Percentiles rank a stretch among this genome's conserved stretches.
Evolutionary conservation across 2,113 vertebrate genomes (phyloP).

Genomic region (Dendropsophus ebraccatus): DNA sequence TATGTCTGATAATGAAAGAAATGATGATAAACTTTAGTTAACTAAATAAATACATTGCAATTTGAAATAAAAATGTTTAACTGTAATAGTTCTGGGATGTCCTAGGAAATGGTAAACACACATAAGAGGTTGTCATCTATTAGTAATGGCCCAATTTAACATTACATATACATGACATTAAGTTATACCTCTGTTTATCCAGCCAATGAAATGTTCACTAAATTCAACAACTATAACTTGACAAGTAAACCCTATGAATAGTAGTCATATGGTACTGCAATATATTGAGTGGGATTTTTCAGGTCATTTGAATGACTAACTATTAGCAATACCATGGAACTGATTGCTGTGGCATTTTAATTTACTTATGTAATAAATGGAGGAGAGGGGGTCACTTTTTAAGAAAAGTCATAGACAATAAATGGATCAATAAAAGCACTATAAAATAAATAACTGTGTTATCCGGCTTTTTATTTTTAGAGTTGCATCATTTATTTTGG

Average conservation of each 20-base stretch:
- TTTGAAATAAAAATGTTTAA: too few species aligned
- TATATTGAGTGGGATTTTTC: not conserved
- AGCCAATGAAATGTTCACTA: not conserved
- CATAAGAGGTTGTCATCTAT: too few species aligned
- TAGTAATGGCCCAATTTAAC: too few species aligned
- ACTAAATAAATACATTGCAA: too few species aligned
- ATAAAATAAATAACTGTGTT: constrained; percentile 2
- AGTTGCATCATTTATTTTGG: constrained; percentile 1
- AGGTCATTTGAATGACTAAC: constrained; percentile 3
- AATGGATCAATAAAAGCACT: constrained; percentile 56
- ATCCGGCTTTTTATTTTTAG: not conserved
- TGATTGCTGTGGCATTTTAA: constrained; percentile 49
- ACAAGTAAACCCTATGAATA: not conserved
- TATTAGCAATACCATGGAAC: constrained; percentile 55
- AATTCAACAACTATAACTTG: not conserved
- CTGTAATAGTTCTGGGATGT: too few species aligned
- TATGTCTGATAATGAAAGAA: too few species aligned
- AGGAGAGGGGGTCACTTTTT: constrained; percentile 49
- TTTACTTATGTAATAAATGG: constrained; percentile 45
- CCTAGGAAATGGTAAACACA: too few species aligned
- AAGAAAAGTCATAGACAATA: constrained; percentile 50
- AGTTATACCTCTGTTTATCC: not conserved
- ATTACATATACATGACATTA: too few species aligned
- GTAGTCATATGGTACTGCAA: constrained; percentile 25
- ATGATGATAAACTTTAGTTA: too few species aligned